A percentile compares a stretch with the other conserved stretches of the same genome.
Conservation (phyloP, 2,888 invertebrate genomes). For the Vanessa cardui region DNA sequence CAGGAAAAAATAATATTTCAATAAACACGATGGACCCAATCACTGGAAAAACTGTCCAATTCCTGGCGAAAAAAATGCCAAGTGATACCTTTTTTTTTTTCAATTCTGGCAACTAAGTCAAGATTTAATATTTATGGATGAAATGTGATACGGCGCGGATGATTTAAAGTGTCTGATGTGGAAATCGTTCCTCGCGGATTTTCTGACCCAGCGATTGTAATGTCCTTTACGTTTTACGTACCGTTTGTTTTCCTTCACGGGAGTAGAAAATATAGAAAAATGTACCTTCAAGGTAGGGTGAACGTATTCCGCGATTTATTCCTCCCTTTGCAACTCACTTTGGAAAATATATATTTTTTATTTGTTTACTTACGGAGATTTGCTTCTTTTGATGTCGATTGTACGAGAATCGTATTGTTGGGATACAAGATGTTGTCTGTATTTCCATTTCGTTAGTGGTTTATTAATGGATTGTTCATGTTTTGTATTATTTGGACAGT, state of each 20-base stretch:
- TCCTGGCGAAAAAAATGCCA: slow-evolving; percentile 77
- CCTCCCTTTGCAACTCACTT: slow-evolving; percentile 69
- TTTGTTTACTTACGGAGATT: slow-evolving; percentile 78
- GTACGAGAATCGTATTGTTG: slow-evolving; percentile 64
- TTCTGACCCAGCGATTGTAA: slow-evolving; percentile 80
- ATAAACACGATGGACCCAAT: slow-evolving; percentile 75
- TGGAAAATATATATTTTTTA: slow-evolving; percentile 71
- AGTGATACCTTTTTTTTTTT: slow-evolving; percentile 74
- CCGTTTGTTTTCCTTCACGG: slow-evolving; percentile 76
- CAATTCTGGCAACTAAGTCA: slow-evolving; percentile 71
- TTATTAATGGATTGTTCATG: slow-evolving; percentile 25
- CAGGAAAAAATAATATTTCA: slow-evolving; percentile 65
- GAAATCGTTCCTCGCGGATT: slow-evolving; percentile 79
- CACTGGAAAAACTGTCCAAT: slow-evolving; percentile 81
- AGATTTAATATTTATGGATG: slow-evolving; percentile 82
- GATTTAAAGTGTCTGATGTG: slow-evolving; percentile 82
- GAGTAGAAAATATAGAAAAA: slow-evolving; percentile 67
- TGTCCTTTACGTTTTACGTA: slow-evolving; percentile 78
- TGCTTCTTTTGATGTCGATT: slow-evolving; percentile 75
- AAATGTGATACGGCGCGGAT: slow-evolving; percentile 80
- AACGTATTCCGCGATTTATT: slow-evolving; percentile 73
- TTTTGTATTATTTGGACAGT: too few species aligned
- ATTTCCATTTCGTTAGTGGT: slow-evolving; percentile 26
- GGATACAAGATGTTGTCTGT: slow-evolving; percentile 54
- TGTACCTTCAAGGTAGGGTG: slow-evolving; percentile 69